Percentiles rank a stretch among this genome's conserved stretches.
phyloP scores from a whole-genome alignment of 2,888 invertebrate species.

The Ecliptopera silaceata region DNA sequence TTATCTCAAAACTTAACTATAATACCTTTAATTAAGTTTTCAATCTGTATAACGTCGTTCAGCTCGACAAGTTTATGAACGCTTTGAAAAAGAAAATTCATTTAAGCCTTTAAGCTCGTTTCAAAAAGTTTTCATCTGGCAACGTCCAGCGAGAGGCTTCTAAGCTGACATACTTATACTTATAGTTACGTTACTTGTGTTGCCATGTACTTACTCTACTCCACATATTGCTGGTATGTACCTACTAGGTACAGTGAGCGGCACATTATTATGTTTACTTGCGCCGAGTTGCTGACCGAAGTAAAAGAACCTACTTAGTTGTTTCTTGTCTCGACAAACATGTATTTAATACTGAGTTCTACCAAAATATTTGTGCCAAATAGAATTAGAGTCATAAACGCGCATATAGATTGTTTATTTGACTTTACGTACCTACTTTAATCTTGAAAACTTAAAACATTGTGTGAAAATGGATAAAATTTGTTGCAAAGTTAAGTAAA shows the following conservation, averaged over 20 bases:
- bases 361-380: not conserved
- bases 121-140: constrained; percentile 17
- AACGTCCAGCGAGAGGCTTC: constrained; percentile 4
- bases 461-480: no score
- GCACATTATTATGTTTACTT: constrained; percentile 14
- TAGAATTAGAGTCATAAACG: no score
- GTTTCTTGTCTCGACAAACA: not conserved
- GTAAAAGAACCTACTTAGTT: not conserved
- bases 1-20: no score
- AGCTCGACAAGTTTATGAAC: not conserved
- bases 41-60: no score
- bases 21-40: no score
- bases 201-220: not conserved
- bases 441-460: no score
- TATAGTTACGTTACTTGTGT: not conserved
- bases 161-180: not conserved
- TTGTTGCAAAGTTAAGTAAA: no score
- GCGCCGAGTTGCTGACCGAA: not conserved
- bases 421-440: not conserved
- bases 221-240: constrained; percentile 1
- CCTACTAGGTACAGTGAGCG: not conserved
- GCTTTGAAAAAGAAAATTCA: constrained; percentile 1
- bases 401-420: no score
- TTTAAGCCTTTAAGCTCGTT: constrained; percentile 1
- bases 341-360: not conserved